phyloP scores from a whole-genome alignment of 2,888 invertebrate species.

The Synergus laeviventris region DNA sequence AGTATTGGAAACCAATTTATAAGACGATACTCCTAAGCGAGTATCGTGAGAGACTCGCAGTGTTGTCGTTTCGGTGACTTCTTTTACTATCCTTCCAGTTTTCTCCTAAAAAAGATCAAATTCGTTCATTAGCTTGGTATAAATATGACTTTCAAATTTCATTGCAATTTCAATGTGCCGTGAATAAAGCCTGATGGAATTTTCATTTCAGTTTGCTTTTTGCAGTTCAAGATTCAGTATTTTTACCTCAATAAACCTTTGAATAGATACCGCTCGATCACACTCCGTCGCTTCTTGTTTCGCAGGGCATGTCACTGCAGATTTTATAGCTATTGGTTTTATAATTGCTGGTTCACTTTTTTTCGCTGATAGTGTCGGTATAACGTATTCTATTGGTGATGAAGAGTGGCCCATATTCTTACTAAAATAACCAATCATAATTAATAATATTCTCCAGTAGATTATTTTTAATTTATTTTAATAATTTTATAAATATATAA shows the following conservation, averaged over 20 bases:
- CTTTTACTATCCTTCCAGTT: constrained; percentile 77
- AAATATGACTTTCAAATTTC: neutral
- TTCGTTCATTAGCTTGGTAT: too few relatives aligned
- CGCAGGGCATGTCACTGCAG: constrained; percentile 19
- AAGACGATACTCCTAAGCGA: constrained; percentile 78
- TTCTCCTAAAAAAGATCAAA: constrained; percentile 60
- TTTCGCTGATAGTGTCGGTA: constrained; percentile 20
- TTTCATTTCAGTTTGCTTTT: constrained; percentile 8
- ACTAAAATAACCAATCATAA: neutral
- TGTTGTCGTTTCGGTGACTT: constrained; percentile 78
- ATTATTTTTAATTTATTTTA: neutral
- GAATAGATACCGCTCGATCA: constrained; percentile 33
- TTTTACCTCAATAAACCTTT: constrained; percentile 36
- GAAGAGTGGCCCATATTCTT: constrained; percentile 17
- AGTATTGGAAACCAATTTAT: constrained; percentile 78
- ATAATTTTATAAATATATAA: too few relatives aligned
- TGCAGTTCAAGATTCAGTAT: constrained; percentile 20
- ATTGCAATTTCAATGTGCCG: neutral
- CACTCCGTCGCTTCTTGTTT: constrained; percentile 32
- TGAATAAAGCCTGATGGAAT: neutral
- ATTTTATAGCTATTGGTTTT: constrained; percentile 37
- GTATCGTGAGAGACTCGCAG: constrained; percentile 78
- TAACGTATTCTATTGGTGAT: constrained; percentile 25
- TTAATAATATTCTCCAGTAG: neutral
- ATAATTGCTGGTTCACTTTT: constrained; percentile 38